Percentiles rank a stretch among this genome's conserved stretches.
These are phyloP conservation scores for Lepus townsendii DNA, from an alignment of 2,797 vertebrate genomes.

Conservation along the genomic window DNA sequence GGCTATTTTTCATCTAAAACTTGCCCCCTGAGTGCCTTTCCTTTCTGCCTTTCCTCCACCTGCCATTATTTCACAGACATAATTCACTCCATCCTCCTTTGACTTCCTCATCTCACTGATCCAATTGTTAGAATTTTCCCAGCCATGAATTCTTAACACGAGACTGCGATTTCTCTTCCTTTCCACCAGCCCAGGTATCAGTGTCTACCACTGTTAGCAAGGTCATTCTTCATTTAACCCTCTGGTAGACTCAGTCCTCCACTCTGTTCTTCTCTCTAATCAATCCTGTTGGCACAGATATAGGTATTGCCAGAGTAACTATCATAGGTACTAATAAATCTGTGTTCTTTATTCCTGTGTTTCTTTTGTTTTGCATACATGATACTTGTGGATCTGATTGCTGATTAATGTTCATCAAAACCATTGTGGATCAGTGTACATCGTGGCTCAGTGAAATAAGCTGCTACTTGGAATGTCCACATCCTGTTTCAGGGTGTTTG, in stretches of 20 bases:
- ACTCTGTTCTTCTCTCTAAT: not conserved
- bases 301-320: not conserved
- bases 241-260: not conserved
- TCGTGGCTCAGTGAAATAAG: no score
- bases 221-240: not conserved
- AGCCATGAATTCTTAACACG: not conserved
- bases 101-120: not conserved
- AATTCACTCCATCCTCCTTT: not conserved
- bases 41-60: not conserved
- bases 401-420: constrained; percentile 4
- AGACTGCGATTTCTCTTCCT: not conserved
- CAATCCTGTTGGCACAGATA: not conserved
- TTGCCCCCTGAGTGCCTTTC: not conserved
- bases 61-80: not conserved
- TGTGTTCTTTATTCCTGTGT: not conserved
- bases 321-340: not conserved
- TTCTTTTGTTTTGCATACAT: not conserved
- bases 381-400: not conserved
- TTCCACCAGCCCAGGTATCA: not conserved
- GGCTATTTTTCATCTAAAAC: not conserved
- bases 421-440: not conserved
- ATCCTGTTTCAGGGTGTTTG: no score
- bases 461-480: no score
- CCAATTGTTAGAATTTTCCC: not conserved
- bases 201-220: not conserved